These are phyloP conservation scores for Virgularia gustaviana DNA, from an alignment of 92 coral and sea anemone species.

Conservation along the genomic window DNA sequence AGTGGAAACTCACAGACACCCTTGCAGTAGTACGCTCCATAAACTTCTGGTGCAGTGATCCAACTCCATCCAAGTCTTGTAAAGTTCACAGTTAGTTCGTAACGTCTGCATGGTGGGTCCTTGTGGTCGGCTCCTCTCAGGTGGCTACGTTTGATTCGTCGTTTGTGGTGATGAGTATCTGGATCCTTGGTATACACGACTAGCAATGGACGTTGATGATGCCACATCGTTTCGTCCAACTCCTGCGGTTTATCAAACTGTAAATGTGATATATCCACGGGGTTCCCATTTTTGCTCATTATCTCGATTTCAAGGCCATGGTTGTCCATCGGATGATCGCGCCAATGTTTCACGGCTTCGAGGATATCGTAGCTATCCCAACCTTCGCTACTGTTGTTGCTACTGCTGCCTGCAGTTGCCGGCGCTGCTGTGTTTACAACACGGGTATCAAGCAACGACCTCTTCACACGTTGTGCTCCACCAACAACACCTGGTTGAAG, in stretches of 20 bases:
- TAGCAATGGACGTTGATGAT: slow-evolving; percentile 69
- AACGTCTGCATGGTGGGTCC: slow-evolving; percentile 56
- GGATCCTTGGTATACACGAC: slow-evolving; percentile 82
- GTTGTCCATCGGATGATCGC: slow-evolving; percentile 60
- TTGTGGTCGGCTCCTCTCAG: not conserved
- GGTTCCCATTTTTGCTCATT: slow-evolving; percentile 29
- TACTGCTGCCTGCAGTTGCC: no score
- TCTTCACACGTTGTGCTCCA: slow-evolving; percentile 47
- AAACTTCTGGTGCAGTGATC: slow-evolving; percentile 76
- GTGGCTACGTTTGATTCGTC: slow-evolving; percentile 61
- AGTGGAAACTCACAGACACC: slow-evolving; percentile 86
- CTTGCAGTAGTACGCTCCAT: slow-evolving; percentile 69
- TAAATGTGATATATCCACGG: slow-evolving; percentile 38
- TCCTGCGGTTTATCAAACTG: slow-evolving; percentile 40
- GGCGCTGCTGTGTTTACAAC: no score
- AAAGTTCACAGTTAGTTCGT: slow-evolving; percentile 69
- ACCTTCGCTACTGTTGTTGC: slow-evolving; percentile 44
- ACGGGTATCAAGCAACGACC: slow-evolving; percentile 66
- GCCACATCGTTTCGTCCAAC: slow-evolving; percentile 50
- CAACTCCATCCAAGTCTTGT: slow-evolving; percentile 76
- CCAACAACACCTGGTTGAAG: slow-evolving; percentile 53
- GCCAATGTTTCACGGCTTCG: slow-evolving; percentile 87
- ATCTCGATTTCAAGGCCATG: slow-evolving; percentile 65
- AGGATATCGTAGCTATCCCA: slow-evolving; percentile 76
- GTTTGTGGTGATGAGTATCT: slow-evolving; percentile 57